Percentiles rank a stretch among this genome's conserved stretches.
These are phyloP conservation scores for Ceratosolen solmsi DNA, from an alignment of 1,140 invertebrate species.

Conservation along the genomic window DNA sequence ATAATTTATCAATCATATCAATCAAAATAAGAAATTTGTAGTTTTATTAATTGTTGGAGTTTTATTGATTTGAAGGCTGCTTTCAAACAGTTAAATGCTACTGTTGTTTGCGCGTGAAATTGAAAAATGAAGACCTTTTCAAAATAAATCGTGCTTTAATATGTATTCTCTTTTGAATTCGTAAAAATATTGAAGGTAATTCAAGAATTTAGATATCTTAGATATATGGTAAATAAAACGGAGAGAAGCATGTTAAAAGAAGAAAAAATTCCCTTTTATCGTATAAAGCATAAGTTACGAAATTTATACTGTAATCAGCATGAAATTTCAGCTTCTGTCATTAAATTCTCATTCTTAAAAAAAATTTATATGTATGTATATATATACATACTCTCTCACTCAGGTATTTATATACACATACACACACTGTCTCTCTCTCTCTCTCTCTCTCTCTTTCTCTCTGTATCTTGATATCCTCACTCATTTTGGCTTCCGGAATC, in stretches of 20 bases:
- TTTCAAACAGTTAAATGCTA: neutral
- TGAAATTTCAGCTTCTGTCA: neutral
- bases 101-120: neutral
- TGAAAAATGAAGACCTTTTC: neutral
- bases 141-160: neutral
- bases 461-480: too few species aligned
- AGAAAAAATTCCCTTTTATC: neutral
- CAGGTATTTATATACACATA: too few species aligned
- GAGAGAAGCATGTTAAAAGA: neutral
- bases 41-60: too few species aligned
- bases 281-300: neutral
- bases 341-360: neutral
- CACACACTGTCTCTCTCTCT: neutral
- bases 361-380: neutral
- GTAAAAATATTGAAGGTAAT: neutral
- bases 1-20: too few species aligned
- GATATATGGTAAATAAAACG: neutral
- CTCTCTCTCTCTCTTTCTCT: constrained; percentile 5
- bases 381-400: too few species aligned
- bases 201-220: neutral
- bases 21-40: too few species aligned
- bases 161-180: neutral
- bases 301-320: neutral
- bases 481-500: too few species aligned
- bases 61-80: too few species aligned